Percentiles rank a stretch among this genome's conserved stretches.
These are phyloP conservation scores for Acromyrmex echinatior DNA, from an alignment of 1,140 invertebrate genomes.

Conservation along the genomic window DNA sequence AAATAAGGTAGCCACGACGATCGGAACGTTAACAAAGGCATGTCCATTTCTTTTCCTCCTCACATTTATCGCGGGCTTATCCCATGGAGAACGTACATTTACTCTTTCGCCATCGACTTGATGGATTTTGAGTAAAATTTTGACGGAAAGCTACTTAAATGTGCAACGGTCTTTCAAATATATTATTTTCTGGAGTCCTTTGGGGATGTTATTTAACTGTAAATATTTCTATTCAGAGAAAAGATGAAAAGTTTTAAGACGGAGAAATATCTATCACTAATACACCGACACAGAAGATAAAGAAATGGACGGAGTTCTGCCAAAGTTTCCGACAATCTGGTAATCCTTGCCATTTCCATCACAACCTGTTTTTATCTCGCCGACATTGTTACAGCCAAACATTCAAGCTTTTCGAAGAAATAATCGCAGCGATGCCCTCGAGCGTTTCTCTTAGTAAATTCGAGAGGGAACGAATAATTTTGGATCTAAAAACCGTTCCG, in stretches of 20 bases:
- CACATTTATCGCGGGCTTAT: background rate
- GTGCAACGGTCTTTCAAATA: background rate
- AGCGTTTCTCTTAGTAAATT: background rate
- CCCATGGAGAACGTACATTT: background rate
- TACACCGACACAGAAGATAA: background rate
- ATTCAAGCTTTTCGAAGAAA: conserved; percentile 38
- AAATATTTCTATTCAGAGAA: background rate
- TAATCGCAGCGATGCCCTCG: background rate
- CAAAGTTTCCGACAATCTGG: conserved; percentile 20
- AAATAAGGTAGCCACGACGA: conserved; percentile 51
- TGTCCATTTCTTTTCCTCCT: background rate
- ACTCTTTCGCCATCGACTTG: background rate
- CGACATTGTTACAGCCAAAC: conserved; percentile 67
- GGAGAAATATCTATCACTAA: background rate
- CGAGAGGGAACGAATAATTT: background rate
- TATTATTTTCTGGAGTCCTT: background rate
- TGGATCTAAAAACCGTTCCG: conserved; percentile 2
- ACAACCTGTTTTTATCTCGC: conserved; percentile 67
- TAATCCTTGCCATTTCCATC: conserved; percentile 66
- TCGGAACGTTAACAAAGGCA: conserved; percentile 31
- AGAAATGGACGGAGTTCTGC: background rate
- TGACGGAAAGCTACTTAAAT: background rate
- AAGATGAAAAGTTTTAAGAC: background rate
- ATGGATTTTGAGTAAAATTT: background rate
- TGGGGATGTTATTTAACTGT: background rate